Conservation (phyloP, 2,797 vertebrate genomes). For the Enteromius mattozi region DNA sequence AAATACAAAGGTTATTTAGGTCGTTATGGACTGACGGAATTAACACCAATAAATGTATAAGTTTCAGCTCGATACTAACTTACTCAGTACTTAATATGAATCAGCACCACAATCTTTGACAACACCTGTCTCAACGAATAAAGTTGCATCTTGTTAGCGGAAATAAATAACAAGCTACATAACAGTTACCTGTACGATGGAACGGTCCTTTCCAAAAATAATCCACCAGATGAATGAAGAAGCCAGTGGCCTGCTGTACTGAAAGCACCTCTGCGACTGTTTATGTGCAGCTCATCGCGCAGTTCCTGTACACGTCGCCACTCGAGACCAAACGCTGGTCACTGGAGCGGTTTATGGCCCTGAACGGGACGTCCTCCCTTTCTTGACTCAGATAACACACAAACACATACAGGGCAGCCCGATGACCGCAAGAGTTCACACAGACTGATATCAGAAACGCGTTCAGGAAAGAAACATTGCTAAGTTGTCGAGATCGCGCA, state of each 20-base stretch:
- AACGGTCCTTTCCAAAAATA: background rate
- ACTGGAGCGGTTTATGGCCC: background rate
- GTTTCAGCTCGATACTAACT: background rate
- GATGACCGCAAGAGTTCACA: background rate
- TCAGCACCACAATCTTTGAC: background rate
- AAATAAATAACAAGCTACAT: background rate
- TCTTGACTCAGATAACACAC: background rate
- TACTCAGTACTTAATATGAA: background rate
- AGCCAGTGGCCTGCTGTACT: constrained; percentile 23
- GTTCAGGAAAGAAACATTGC: constrained; percentile 40
- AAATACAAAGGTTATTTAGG: background rate
- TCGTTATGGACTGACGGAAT: no score
- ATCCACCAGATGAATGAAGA: constrained; percentile 2
- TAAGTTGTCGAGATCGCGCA: background rate
- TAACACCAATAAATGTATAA: background rate
- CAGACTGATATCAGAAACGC: background rate
- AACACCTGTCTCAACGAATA: background rate
- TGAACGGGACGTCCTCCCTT: background rate
- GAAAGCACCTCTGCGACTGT: background rate
- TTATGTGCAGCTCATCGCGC: constrained; percentile 28
- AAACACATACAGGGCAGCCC: background rate
- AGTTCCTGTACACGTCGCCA: constrained; percentile 76
- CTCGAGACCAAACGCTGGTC: background rate
- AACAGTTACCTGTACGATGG: background rate
- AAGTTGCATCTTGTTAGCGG: background rate